Evolutionary conservation across 2,888 invertebrate genomes (phyloP).

Genomic region (Poecilobothrus nobilitatus): DNA sequence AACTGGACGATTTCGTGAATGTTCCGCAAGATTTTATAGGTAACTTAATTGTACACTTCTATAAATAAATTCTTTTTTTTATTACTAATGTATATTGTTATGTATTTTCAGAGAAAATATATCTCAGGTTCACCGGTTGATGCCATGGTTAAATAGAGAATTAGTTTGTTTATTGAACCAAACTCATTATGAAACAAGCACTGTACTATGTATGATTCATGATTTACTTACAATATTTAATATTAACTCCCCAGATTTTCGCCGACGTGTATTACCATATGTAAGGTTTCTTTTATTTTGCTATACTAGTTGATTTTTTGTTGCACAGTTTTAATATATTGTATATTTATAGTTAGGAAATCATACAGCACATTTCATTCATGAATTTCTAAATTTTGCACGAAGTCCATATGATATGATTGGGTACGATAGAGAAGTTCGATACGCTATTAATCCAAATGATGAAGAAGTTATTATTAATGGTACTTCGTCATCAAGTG

Average conservation of each 20-base stretch:
- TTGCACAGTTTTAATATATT: too few species aligned
- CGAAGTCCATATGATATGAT: conserved; percentile 78
- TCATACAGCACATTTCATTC: conserved; percentile 77
- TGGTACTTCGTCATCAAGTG: conserved; percentile 31
- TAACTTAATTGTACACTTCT: conserved; percentile 33
- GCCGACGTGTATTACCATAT: conserved; percentile 57
- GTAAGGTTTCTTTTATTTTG: background rate
- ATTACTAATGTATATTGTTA: conserved; percentile 7
- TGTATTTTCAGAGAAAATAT: conserved; percentile 58
- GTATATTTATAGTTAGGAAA: conserved; percentile 46
- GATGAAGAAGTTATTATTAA: conserved; percentile 36
- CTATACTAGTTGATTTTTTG: too few species aligned
- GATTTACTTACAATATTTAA: conserved; percentile 60
- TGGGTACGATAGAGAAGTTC: conserved; percentile 67
- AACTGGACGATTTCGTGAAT: conserved; percentile 62
- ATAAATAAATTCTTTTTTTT: background rate
- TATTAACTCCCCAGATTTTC: conserved; percentile 53
- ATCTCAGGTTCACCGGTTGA: conserved; percentile 69
- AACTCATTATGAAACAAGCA: conserved; percentile 52
- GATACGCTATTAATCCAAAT: conserved; percentile 49
- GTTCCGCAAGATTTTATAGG: conserved; percentile 68
- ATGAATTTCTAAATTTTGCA: conserved; percentile 81
- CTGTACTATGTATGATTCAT: conserved; percentile 61
- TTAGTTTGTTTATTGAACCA: conserved; percentile 59
- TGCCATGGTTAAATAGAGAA: conserved; percentile 84